Base-by-base conservation (phyloP, 2,113 vertebrate species). In the Aegithalos caudatus region DNA sequence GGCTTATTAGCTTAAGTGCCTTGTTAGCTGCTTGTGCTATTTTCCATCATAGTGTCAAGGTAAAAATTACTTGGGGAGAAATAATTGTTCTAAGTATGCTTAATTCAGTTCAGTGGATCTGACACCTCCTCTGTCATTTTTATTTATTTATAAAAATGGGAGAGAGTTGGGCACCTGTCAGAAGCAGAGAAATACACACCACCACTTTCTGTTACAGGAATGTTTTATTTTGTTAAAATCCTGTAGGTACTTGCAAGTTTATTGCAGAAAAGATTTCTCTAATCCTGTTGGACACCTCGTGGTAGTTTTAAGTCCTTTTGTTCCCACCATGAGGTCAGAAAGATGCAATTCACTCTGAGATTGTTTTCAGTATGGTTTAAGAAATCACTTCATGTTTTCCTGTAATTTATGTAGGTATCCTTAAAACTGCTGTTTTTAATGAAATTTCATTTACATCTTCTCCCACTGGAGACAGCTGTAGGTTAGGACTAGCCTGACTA, bases 401-500 rank as follows among this genome's bases (percentile, higher is more conserved):
- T 88, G 44, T 93, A 90, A 95, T 94, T 96, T 95, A 86, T 95
- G 86, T 95, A 90, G 82, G 92, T 94, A 86, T 93, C 89, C 79
- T 91, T 92, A 97, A 96, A 94, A 95, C 83, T 96, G 96, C 95
- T 94, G 86, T 60, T 82, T 94, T 95, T 82, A 97, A 97, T 96
- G 95, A 96, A 95, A 94, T 91, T 96, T 96, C 90, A 94, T 97
- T 97, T 97, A 94, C 96, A 96, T 97, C 72, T 97, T 96, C 83
- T 97, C 95, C 92, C 96, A 95, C 86, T 67, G 81, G 97, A 97
- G 92, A 95, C 96, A 97, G 95, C 96, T 97, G 97, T 97, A 96
- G 97, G 94, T 97, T 97, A 97, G 93, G 96, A 97, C 86, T 95
- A 88, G 96, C 89, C 95, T 97, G 96, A 94, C 94, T 97, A 97